These are phyloP conservation scores for Andricus quercusramuli DNA, from an alignment of 2,888 invertebrate species.

Conservation along the genomic window DNA sequence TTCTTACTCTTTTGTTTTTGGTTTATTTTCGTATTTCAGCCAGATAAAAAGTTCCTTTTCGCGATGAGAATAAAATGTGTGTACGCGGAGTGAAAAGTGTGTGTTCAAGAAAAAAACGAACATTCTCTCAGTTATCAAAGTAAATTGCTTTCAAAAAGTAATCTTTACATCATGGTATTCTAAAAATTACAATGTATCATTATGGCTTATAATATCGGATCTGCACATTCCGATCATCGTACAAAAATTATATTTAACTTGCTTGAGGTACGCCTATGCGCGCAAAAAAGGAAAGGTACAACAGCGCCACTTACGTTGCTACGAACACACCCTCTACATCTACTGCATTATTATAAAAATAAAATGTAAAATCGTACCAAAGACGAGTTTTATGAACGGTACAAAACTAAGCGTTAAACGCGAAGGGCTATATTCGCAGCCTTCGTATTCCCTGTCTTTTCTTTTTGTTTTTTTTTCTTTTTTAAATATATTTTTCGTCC, in stretches of 20 bases:
- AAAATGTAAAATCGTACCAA: conserved; percentile 77
- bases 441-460: conserved; percentile 40
- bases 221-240: conserved; percentile 40
- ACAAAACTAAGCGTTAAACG: conserved; percentile 41
- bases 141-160: conserved; percentile 33
- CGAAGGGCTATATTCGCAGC: conserved; percentile 32
- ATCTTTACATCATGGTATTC: conserved; percentile 35
- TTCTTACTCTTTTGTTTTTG: conserved; percentile 22
- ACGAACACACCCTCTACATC: conserved; percentile 62
- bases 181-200: conserved; percentile 40
- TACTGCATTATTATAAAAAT: conserved; percentile 70
- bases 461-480: conserved; percentile 42
- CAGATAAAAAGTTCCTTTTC: conserved; percentile 33
- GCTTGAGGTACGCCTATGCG: conserved; percentile 42
- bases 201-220: conserved; percentile 41
- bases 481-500: conserved; percentile 17
- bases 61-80: conserved; percentile 30
- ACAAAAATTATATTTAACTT: conserved; percentile 42
- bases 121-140: conserved; percentile 33
- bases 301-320: conserved; percentile 64
- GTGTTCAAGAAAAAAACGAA: conserved; percentile 14
- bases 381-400: conserved; percentile 63
- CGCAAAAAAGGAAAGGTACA: conserved; percentile 54
- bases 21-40: conserved; percentile 16
- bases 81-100: conserved; percentile 35